Base-by-base conservation (phyloP, 2,888 invertebrate species). In the Drosophila algonquin region DNA sequence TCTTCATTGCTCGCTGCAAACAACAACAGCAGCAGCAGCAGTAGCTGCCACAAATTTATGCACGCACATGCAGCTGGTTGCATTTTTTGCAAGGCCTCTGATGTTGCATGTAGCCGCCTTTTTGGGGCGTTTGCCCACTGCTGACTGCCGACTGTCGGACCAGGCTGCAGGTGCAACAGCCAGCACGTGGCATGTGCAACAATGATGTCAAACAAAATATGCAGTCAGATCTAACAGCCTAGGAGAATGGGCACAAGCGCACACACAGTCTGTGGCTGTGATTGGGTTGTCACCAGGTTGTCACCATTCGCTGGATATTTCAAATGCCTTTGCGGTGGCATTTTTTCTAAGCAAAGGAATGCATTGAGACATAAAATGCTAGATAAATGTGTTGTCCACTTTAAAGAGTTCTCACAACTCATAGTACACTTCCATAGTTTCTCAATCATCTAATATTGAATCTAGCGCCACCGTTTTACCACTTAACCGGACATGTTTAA, bases 61-160 rank as follows among this genome's bases (percentile, higher is more conserved):
- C 80, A 80, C 74, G 80, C 80, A 77, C 75, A 76, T 75, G 77
- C 72, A 80, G 76, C 72, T 70, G 74, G 64, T 27, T 63, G 71
- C 54, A 40, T 77, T 72, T 67, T 60, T 62, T 61, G 58, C 58
- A 73, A 71, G 64, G 64, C 73, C 57, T 65, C 30, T 27, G 46
- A 30, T 65, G 68, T 63, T 73, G 73, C 71, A 72, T 63, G 73
- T 69, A 61, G 61, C 65, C 74, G 65, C 58, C 73, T 73, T 73
- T 73, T 65, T 59, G 54, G 55, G 71, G 73, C 57, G 71, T 57
- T 47, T 44, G 45, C 27, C 57, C 10, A 18, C 56, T 50, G 45
- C 63, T 2, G 32, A 9, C 32, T 35, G 45, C 63, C 9, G 32
- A 2, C 32, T 35, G 35, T 14, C 35, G 35, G 12, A 12, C 12